Base-by-base conservation (phyloP, 1,140 invertebrate genomes). In the Drosophila serrata region DNA sequence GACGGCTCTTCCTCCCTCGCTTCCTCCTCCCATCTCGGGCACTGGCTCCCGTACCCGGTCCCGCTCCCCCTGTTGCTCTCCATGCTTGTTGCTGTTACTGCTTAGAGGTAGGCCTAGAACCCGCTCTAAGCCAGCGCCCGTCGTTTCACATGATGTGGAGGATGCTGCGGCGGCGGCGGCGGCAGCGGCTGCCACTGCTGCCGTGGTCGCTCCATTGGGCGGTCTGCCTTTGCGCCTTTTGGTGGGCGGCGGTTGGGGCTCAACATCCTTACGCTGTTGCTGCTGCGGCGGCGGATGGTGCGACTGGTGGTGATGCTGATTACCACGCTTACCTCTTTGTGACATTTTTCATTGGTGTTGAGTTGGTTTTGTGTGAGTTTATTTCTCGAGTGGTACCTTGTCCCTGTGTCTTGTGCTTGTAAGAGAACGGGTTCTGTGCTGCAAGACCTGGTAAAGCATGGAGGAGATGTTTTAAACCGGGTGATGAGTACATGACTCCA, bases 281-380 rank as follows among this genome's bases (percentile, higher is more conserved):
- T 91, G 88, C 69, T 82, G 84, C 82, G 73, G 85, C 68, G 85
- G 86, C 79, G 78, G 87, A 81, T 91, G 82, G 56, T 82, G 75
- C 75, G 75, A 62, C 69, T 82, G 82, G 65, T 79, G 76, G 27
- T 73, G 81, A 64, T 91, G 85, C 69, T 90, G 81, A 72, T 91
- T 90, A 81, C 91, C 92, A 81, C 92, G 90, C 78, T 93, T 93
- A 91, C 90, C 92, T 91, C 92, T 92, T 92, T 93, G 92, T 92
- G 92, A 93, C 92, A 93, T 93, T 84, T 91, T 91, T 92, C 84
- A 91, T 92, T 91, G 88, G 86, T 87, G 82, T 86, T 82, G 82
- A 61, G 77, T 90, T 79, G 68, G 74, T 80, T 88, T 69, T 75
- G 64, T 90, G 65, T 84, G 65, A 78, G 64, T 87, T 78, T 72